These are phyloP conservation scores for Axinella damicornis DNA, from an alignment of 37 sponge, comb jelly and placozoan species.

Conservation along the genomic window DNA sequence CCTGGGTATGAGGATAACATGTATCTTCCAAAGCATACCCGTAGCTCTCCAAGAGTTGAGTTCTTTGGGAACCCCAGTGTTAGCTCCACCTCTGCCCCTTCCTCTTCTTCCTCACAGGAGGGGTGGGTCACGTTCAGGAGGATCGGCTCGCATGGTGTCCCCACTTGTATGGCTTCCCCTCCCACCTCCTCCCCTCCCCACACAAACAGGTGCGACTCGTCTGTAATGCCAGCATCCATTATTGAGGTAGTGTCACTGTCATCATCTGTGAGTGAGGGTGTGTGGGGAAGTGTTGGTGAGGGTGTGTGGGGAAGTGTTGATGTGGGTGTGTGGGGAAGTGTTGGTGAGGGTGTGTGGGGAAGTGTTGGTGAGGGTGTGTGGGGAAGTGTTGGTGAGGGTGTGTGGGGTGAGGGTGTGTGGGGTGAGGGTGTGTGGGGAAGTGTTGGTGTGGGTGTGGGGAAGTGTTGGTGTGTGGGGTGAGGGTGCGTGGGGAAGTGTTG, in stretches of 20 bases:
- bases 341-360: too few species aligned
- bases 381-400: too few species aligned
- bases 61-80: constrained; percentile 49
- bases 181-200: constrained; percentile 69
- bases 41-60: constrained; percentile 55
- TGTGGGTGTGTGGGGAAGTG: too few species aligned
- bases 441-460: too few species aligned
- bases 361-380: too few species aligned
- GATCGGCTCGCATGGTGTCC: constrained; percentile 66
- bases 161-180: constrained; percentile 37
- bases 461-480: too few species aligned
- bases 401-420: background rate
- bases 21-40: constrained; percentile 31
- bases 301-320: too few species aligned
- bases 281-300: too few species aligned
- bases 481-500: too few species aligned
- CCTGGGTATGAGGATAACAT: too few species aligned
- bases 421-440: too few species aligned
- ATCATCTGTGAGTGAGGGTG: too few species aligned
- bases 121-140: constrained; percentile 74
- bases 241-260: background rate
- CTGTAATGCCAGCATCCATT: constrained; percentile 16
- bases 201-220: constrained; percentile 64
- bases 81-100: constrained; percentile 20
- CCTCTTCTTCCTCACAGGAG: background rate